Evolutionary conservation across 2,888 invertebrate genomes (phyloP).

Genomic region (Xanthia icteritia): DNA sequence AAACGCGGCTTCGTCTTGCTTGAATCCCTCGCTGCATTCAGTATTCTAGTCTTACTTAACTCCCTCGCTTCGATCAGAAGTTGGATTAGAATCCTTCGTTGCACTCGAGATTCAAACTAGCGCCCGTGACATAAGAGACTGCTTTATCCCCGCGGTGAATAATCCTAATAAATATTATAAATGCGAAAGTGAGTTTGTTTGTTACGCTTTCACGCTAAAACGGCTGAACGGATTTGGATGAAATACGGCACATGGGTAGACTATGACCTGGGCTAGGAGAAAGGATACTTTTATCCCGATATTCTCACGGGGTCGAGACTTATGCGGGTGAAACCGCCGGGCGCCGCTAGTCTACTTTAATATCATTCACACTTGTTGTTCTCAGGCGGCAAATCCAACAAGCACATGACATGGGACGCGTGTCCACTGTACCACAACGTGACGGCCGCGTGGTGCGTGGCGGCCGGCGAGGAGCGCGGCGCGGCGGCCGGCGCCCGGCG

Average conservation of each 20-base stretch:
- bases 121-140: neutral
- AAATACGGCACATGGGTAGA: too few species aligned
- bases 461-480: constrained; percentile 92
- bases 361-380: too few species aligned
- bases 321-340: too few species aligned
- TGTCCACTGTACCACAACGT: constrained; percentile 96
- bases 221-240: too few species aligned
- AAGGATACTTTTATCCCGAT: too few species aligned
- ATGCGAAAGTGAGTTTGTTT: too few species aligned
- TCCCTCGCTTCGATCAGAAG: neutral
- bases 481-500: constrained; percentile 90
- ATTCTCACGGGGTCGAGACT: too few species aligned
- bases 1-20: neutral
- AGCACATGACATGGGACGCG: constrained; percentile 97
- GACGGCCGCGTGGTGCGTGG: constrained; percentile 91
- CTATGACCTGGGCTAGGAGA: too few species aligned
- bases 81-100: neutral
- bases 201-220: too few species aligned
- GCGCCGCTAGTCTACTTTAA: too few species aligned
- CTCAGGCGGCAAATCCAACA: constrained; percentile 93
- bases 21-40: neutral
- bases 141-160: neutral
- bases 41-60: neutral
- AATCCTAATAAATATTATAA: too few species aligned
- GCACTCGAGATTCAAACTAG: neutral